Evolutionary conservation across 2,113 vertebrate species (phyloP), one percentile per base, ranked within the genome.

Genomic region (Eptesicus fuscus): DNA sequence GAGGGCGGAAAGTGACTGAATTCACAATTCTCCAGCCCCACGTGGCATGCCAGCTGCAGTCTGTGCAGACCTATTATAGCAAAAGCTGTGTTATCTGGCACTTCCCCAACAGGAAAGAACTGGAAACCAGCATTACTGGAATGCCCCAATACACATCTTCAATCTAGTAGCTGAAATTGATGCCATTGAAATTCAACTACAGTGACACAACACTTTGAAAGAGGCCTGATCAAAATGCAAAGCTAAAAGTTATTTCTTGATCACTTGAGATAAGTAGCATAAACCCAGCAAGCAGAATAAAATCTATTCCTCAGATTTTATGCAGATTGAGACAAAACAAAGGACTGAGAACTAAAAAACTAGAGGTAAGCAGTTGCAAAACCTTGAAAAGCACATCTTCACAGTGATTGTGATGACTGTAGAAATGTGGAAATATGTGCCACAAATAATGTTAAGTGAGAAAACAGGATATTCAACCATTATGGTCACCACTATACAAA

Each of bases 31-130:
- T 94, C 69, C 49, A 91, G 92, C 87, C 93, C 93, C 93, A 96
- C 49, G 44, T 91, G 95, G 96, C 93, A 93, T 9, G 92, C 83
- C 96, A 96, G 95, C 93, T 97, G 93, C 92, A 94, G 90, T 93
- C 95, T 94, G 49, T 73, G 40, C 87, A 95, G 90, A 83, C 79
- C 87, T 87, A 95, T 96, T 83, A 95, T 93, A 96, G 87, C 83
- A 97, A 95, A 97, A 96, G 93, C 97, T 97, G 93, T 93, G 79
- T 83, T 37, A 89, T 86, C 95, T 96, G 96, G 97, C 96, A 95
- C 49, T 77, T 90, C 44, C 90, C 90, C 90, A 96, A 90, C 56
- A 95, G 76, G 87, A 96, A 96, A 95, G 76, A 87, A 95, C 70
- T 91, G 49, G 92, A 96, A 96, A 95, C 76, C 70, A 80, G 67